Base-by-base conservation (phyloP, 2,888 invertebrate species). In the Busseola fusca region DNA sequence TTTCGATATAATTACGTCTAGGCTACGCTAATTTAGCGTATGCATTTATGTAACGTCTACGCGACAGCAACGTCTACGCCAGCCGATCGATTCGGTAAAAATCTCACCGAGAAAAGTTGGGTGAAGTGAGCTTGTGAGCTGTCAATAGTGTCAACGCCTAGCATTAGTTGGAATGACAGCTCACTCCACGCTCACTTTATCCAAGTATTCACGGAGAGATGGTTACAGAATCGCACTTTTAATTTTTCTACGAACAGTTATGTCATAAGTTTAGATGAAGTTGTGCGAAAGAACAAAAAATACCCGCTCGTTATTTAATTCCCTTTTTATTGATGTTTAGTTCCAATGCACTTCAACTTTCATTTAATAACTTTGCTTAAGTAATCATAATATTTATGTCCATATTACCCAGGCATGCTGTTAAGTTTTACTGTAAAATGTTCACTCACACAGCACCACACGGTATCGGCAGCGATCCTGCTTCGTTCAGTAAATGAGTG, bases 381-480 rank as follows among this genome's bases (percentile, higher is more conserved):
- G n/a, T n/a, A n/a, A 42, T 56, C 37, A 40, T 57, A 66, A 48
- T 65, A 18, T 72, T 37, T 25, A 62, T 59, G 6, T 64, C 50
- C 52, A 27, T 72, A 50, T 71, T 37, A 68, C 45, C 75, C 74
- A 84, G 76, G 78, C 91, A 91, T 91, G 91, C 90, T 81, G 83
- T 89, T 90, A 89, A 48, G 70, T 74, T 80, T 82, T 79, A 81
- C 59, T 64, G 78, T 83, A 83, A 80, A 84, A 84, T 77, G 69
- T 83, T 87, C 84, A 91, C 91, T 90, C 89, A 90, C 91, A 87
- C 87, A 83, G 81, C 82, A 78, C 73, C 78, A 64, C 77, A 85
- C 86, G 74, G 79, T 78, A 66, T 84, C 75, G 77, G 83, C 82
- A 82, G 82, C 78, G 78, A 77, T 83, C 90, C 90, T 89, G 83